phyloP scores from a whole-genome alignment of 2,797 vertebrate genomes.

The Enoplosus armatus region DNA sequence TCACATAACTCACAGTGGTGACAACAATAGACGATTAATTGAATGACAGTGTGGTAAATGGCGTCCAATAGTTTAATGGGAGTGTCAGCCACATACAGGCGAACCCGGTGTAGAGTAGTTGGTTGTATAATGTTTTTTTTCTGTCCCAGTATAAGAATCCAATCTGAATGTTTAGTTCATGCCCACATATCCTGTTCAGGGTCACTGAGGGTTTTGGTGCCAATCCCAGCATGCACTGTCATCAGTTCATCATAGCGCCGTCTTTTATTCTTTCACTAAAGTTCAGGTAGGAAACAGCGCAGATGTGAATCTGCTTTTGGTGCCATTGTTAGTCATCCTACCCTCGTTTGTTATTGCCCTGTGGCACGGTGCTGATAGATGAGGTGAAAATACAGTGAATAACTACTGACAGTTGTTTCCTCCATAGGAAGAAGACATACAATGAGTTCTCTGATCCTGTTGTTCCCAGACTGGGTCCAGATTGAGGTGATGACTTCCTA shows the following conservation, averaged over 20 bases:
- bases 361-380: slow-evolving; percentile 73
- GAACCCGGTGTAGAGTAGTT: not conserved
- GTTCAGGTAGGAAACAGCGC: slow-evolving; percentile 69
- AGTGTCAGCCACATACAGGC: not conserved
- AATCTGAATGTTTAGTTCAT: not conserved
- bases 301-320: slow-evolving; percentile 56
- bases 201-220: slow-evolving; percentile 48
- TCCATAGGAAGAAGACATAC: slow-evolving; percentile 69
- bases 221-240: slow-evolving; percentile 48
- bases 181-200: slow-evolving; percentile 22
- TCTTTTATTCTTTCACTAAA: slow-evolving; percentile 55
- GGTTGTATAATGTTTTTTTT: not conserved
- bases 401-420: slow-evolving; percentile 79
- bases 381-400: slow-evolving; percentile 76
- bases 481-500: slow-evolving; percentile 73
- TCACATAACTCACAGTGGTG: not conserved
- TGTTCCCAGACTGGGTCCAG: slow-evolving; percentile 67
- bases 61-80: not conserved
- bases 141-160: not conserved
- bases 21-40: not conserved
- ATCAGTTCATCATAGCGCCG: slow-evolving; percentile 43
- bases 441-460: slow-evolving; percentile 70
- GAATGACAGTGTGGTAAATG: not conserved
- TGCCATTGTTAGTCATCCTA: slow-evolving; percentile 71
- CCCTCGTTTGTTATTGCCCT: slow-evolving; percentile 67